phyloP scores from a whole-genome alignment of 2,888 invertebrate species.

The Agrochola lota region DNA sequence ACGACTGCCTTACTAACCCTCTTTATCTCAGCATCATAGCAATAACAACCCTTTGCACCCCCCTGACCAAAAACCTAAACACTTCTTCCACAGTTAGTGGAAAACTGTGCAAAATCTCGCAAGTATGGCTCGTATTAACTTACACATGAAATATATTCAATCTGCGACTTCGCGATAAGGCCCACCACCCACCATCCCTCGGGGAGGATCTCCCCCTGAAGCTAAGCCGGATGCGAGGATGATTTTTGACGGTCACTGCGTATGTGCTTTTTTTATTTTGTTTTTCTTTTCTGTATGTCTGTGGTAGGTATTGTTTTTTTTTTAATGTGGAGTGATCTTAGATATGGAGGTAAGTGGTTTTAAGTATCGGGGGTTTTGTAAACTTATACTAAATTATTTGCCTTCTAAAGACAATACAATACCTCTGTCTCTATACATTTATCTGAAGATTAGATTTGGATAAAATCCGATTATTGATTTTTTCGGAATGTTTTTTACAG shows the following conservation, averaged over 20 bases:
- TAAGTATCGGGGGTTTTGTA: neutral
- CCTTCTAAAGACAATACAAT: too few species aligned
- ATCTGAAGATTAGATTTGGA: neutral
- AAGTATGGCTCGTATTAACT: constrained; percentile 79
- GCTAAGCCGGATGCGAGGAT: constrained; percentile 80
- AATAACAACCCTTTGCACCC: constrained; percentile 10
- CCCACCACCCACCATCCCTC: constrained; percentile 69
- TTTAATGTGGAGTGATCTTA: neutral
- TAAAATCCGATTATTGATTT: neutral
- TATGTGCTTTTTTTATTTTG: constrained; percentile 69
- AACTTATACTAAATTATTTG: neutral
- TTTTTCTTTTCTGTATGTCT: constrained; percentile 40
- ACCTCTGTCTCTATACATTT: neutral
- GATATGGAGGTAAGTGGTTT: neutral
- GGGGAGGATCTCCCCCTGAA: constrained; percentile 62
- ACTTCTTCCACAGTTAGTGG: constrained; percentile 52
- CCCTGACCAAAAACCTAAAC: constrained; percentile 50
- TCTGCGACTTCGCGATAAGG: constrained; percentile 92
- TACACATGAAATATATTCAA: constrained; percentile 93
- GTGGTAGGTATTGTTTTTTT: neutral
- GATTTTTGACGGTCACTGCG: constrained; percentile 83
- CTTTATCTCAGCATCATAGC: too few species aligned
- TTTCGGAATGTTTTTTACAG: neutral
- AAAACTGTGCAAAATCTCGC: constrained; percentile 73
- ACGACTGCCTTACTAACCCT: neutral